A percentile compares a stretch with the other conserved stretches of the same genome.
These are phyloP conservation scores for Dermatemys mawii DNA, from an alignment of 2,113 vertebrate genomes.

Conservation along the genomic window DNA sequence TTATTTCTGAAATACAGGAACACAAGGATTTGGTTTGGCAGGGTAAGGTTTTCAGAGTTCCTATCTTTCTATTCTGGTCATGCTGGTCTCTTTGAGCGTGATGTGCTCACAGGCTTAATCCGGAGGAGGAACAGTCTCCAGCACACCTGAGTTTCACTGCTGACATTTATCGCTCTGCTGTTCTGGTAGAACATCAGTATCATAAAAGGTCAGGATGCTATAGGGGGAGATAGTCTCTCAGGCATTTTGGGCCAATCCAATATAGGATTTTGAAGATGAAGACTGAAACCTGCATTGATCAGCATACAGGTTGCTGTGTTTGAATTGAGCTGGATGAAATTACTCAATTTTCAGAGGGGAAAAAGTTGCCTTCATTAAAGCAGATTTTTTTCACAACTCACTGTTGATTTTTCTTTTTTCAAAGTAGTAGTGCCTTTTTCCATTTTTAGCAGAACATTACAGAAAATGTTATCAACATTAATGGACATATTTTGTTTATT, in stretches of 20 bases:
- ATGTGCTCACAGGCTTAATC: too few relatives aligned
- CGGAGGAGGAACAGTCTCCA: too few relatives aligned
- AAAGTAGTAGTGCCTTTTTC: not conserved
- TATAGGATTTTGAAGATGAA: too few relatives aligned
- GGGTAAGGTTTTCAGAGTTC: too few relatives aligned
- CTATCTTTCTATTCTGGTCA: too few relatives aligned
- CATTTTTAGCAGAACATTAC: not conserved
- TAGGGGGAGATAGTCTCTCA: not conserved
- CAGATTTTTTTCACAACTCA: too few relatives aligned
- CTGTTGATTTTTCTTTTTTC: not conserved
- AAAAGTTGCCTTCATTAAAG: not conserved
- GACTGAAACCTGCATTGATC: rapidly evolving
- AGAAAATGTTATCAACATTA: not conserved
- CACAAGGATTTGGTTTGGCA: not conserved
- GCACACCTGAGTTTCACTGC: too few relatives aligned
- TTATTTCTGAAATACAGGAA: not conserved
- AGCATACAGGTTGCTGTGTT: rapidly evolving
- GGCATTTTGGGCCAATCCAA: not conserved
- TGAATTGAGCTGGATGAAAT: rapidly evolving
- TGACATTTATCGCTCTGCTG: too few relatives aligned
- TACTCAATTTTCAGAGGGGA: too few relatives aligned
- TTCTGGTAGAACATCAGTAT: not conserved
- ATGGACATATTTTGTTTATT: not conserved
- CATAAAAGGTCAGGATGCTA: not conserved
- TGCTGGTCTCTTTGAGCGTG: too few relatives aligned